phyloP scores from a whole-genome alignment of 2,113 vertebrate species.

The Peromyscus polionotus region DNA sequence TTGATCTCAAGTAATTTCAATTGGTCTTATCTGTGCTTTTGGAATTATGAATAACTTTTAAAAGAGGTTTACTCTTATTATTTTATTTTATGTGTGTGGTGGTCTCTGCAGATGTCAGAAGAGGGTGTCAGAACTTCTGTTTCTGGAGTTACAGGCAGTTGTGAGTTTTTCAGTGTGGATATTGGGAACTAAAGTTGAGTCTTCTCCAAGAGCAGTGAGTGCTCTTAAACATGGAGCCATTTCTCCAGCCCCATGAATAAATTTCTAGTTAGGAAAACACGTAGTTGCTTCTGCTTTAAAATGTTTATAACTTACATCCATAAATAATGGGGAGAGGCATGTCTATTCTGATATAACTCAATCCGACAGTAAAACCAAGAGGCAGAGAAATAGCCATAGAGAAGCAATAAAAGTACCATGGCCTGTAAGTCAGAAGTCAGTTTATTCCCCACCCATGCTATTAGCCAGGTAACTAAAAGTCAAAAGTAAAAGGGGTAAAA shows the following conservation, averaged over 20 bases:
- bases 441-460: neutral
- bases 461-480: conserved; percentile 1
- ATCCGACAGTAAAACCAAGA: neutral
- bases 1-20: neutral
- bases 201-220: neutral
- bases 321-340: neutral
- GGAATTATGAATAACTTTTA: neutral
- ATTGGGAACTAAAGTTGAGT: neutral
- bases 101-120: neutral
- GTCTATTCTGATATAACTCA: neutral
- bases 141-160: neutral
- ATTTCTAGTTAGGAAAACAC: neutral
- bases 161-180: neutral
- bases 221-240: neutral
- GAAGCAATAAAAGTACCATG: neutral
- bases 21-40: neutral
- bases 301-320: neutral
- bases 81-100: neutral
- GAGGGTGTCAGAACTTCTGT: neutral
- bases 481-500: neutral
- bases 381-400: neutral
- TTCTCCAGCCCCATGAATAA: neutral
- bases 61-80: neutral
- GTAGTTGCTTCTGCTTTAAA: conserved; percentile 11
- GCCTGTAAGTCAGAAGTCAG: neutral